Evolutionary conservation across 2,888 invertebrate genomes (phyloP).

Genomic region (Tromatobia lineatoria): DNA sequence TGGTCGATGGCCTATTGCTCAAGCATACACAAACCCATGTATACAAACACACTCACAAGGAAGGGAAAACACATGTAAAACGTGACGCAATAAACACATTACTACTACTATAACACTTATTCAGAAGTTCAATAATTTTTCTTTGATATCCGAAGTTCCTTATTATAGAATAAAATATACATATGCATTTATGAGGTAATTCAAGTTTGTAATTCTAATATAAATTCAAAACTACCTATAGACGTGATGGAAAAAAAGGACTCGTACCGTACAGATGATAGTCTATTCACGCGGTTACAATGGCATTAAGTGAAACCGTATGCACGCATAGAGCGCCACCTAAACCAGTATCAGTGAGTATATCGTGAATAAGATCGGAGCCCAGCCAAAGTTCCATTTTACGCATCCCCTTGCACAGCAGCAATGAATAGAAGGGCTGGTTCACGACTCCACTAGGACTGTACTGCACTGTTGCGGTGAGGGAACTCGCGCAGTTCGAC

Average conservation of each 20-base stretch:
- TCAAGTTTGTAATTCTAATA: too few relatives aligned
- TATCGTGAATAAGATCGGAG: slow-evolving; percentile 14
- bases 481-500: slow-evolving; percentile 50
- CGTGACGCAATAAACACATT: too few relatives aligned
- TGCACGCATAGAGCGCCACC: not conserved
- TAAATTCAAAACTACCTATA: not conserved
- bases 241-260: not conserved
- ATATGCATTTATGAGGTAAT: too few relatives aligned
- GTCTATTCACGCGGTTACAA: not conserved
- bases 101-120: too few relatives aligned
- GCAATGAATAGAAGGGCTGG: slow-evolving; percentile 45
- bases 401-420: slow-evolving; percentile 55
- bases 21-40: too few relatives aligned
- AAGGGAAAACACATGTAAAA: too few relatives aligned
- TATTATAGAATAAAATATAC: too few relatives aligned
- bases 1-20: too few relatives aligned
- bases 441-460: slow-evolving; percentile 27
- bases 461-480: slow-evolving; percentile 23
- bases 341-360: not conserved
- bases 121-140: too few relatives aligned
- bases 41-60: too few relatives aligned
- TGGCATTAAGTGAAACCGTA: not conserved
- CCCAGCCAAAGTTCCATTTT: slow-evolving; percentile 52
- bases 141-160: too few relatives aligned
- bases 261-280: not conserved